phyloP scores from a whole-genome alignment of 2,113 vertebrate species.

The Cheirogaleus medius region DNA sequence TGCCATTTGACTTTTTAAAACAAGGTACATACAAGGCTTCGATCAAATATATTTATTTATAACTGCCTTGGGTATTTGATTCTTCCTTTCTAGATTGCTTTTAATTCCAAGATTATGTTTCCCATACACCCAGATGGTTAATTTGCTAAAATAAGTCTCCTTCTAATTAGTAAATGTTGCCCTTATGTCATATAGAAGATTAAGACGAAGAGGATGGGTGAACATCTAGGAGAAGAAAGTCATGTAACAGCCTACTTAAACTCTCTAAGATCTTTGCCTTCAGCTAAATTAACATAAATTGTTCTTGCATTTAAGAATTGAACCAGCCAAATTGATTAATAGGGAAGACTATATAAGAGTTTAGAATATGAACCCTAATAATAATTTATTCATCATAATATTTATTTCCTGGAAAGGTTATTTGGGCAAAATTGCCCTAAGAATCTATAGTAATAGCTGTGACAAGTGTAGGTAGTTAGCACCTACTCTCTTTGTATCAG shows the following conservation, averaged over 20 bases:
- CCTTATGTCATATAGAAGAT: background rate
- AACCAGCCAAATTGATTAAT: background rate
- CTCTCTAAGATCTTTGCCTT: background rate
- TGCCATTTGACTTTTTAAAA: background rate
- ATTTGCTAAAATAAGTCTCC: background rate
- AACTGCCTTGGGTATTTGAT: background rate
- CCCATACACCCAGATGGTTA: background rate
- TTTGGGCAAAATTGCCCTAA: background rate
- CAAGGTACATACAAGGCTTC: background rate
- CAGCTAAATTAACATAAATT: background rate
- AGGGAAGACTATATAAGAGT: background rate
- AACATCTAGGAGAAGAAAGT: background rate
- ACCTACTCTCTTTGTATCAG: background rate
- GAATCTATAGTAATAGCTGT: background rate
- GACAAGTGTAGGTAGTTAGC: background rate
- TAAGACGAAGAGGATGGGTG: background rate
- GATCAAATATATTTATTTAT: background rate
- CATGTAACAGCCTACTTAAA: background rate
- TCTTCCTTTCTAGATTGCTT: background rate
- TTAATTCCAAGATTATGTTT: background rate
- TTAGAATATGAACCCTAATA: background rate
- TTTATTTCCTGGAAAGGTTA: background rate
- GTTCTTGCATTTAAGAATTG: background rate
- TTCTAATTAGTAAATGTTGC: background rate
- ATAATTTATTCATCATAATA: background rate